Conservation (phyloP, 2,888 invertebrate genomes). For the Stenolophus ochropezus region DNA sequence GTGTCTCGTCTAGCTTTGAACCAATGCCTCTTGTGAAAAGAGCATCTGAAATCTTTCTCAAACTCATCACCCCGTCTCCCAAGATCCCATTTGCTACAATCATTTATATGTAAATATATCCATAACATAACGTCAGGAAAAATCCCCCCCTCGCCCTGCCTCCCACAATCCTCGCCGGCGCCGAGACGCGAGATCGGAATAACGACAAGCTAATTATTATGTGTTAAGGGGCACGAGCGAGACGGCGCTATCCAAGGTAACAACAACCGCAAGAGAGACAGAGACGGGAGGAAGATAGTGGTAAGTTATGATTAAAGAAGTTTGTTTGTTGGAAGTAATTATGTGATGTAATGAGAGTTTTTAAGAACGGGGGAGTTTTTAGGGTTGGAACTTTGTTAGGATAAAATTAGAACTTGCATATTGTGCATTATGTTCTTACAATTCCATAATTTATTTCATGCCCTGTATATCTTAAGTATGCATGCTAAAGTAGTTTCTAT, state of each 20-base stretch:
- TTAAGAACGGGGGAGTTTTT: background rate
- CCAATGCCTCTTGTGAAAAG: no score
- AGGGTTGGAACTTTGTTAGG: background rate
- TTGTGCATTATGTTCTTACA: no score
- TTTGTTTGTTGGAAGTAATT: constrained; percentile 11
- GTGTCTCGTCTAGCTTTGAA: no score
- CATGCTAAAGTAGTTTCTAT: no score
- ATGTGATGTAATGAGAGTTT: background rate
- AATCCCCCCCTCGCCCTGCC: background rate
- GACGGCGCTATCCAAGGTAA: background rate
- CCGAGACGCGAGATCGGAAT: constrained; percentile 27
- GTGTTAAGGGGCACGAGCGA: constrained; percentile 16
- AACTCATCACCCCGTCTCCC: background rate
- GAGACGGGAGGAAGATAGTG: background rate
- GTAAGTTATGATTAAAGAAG: constrained; percentile 29
- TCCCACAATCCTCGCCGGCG: background rate
- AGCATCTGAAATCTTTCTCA: no score
- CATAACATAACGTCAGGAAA: constrained; percentile 28
- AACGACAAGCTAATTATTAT: constrained; percentile 41
- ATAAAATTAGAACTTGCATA: background rate
- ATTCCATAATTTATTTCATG: no score
- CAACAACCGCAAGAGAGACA: background rate
- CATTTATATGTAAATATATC: constrained; percentile 46
- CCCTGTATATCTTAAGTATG: no score
- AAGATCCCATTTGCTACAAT: constrained; percentile 15